Percentiles rank a stretch among this genome's conserved stretches.
These are phyloP conservation scores for Coracopsis vasa DNA, from an alignment of 2,113 vertebrate genomes.

Conservation along the genomic window DNA sequence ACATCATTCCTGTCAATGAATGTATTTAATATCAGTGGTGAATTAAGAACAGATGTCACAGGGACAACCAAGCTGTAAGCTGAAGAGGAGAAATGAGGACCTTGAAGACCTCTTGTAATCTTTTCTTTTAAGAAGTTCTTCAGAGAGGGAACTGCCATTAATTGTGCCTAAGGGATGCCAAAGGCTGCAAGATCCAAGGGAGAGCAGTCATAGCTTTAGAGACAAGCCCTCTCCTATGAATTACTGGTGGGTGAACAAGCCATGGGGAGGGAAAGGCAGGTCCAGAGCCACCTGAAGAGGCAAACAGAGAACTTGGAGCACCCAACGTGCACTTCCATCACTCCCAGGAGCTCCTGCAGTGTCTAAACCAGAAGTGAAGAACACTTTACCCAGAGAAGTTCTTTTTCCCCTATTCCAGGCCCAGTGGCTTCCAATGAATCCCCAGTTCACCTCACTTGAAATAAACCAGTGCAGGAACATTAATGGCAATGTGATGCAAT, in stretches of 20 bases:
- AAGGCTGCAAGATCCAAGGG: neutral
- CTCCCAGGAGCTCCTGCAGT: neutral
- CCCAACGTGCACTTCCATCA: neutral
- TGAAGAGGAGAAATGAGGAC: neutral
- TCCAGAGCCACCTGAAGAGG: neutral
- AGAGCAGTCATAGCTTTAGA: fast-evolving
- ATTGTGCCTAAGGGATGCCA: neutral
- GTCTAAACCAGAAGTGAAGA: neutral
- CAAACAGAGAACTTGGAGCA: neutral
- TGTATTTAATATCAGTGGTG: neutral
- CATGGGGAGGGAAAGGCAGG: neutral
- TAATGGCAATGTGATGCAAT: neutral
- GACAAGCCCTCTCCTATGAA: neutral
- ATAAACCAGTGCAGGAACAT: neutral
- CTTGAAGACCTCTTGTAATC: neutral
- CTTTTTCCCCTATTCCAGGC: neutral
- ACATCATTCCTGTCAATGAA: neutral
- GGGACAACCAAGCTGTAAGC: neutral
- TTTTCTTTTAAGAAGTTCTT: neutral
- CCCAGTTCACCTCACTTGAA: neutral
- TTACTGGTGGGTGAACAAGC: neutral
- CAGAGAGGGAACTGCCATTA: neutral
- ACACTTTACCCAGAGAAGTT: fast-evolving
- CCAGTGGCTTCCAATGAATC: neutral
- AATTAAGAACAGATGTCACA: neutral